Base-by-base conservation (phyloP, 2,113 vertebrate species). In the Chaetops frenatus region DNA sequence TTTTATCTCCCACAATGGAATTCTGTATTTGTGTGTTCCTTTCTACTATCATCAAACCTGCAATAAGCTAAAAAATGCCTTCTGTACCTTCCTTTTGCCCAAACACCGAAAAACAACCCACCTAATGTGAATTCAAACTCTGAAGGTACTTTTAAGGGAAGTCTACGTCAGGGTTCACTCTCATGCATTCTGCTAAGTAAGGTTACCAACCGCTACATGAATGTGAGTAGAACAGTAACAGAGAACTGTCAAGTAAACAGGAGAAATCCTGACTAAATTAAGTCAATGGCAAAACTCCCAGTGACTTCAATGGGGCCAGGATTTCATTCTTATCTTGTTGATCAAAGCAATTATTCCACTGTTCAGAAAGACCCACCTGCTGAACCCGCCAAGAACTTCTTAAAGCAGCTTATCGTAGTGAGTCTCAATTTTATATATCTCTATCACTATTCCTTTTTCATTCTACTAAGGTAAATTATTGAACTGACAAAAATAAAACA, bases 371-470 rank as follows among this genome's bases (percentile, higher is more conserved):
- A 97, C 69, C 35, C 77, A 40, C 53, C 56, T 87, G 86, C 51
- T 74, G 80, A 29, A 71, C 73, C 44, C 74, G 88, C 90, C 91
- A 95, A 94, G 62, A 92, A 91, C 92, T 87, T 96, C 89, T 96
- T 90, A 87, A 86, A 47, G 42, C 65, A 95, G 76, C 77, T 73
- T 92, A 74, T 29, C 42, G 35, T 12, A 33, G 15, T 6, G 14
- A 64, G 33, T 36, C 18, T 33, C 53, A 67, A 51, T 54, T 56
- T 6, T 18, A 57, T 53, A 74, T 29, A 64, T 8, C 8, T 53
- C 77, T 51, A 1, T 22, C 93, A 50, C 6, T 44, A 72, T 19
- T 79, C 28, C 38, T 45, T 87, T 90, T 79, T 57, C 35, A 53
- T 51, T 71, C 61, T 29, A 64, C 64, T 58, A 86, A 70, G 13